Base-by-base conservation (phyloP, 2,113 vertebrate genomes). In the Ctenomys sociabilis region DNA sequence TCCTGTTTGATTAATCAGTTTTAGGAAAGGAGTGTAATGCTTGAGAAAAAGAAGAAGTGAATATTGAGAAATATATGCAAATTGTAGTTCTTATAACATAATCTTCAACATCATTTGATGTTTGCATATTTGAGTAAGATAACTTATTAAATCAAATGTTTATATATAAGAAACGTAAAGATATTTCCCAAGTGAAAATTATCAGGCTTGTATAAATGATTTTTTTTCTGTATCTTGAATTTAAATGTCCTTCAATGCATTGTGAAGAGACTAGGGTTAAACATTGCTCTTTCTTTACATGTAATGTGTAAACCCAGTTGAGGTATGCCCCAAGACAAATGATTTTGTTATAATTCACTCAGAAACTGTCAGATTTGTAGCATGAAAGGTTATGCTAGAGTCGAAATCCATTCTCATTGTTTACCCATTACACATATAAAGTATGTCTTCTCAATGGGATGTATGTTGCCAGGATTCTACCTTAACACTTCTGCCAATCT, bases 291-390 rank as follows among this genome's bases (percentile, higher is more conserved):
- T 66, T 80, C 64, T 91, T 86, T 91, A 49, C 9, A 30, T 8
- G 32, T 26, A 57, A 73, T 17, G 3, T n/a, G 13, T 63, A 84
- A 92, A 78, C 49, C 14, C 40, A 13, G 4, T 17, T 72, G 78
- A 81, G 24, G 63, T 90, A 45, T 90, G 91, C 8, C 43, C 66
- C 72, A 89, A 95, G 37, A 83, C 4, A 49, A 93, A 86, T 77
- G 19, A 77, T 84, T 30, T 83, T 88, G 49, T 49, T 64, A 0
- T 80, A 64, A 81, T 22, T 5, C 32, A 66, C 49, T 91, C 19
- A 64, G 57, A 73, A 30, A 1, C 72, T 94, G 78, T 95, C 16
- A 32, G 21, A 64, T 75, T 92, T 92, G 49, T 89, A 49, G 63
- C 35, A 13, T 68, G 78, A 63, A 21, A 77, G 22, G 19, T 43